Conservation (phyloP, 1,140 invertebrate genomes). For the Phymastichus coffea region DNA sequence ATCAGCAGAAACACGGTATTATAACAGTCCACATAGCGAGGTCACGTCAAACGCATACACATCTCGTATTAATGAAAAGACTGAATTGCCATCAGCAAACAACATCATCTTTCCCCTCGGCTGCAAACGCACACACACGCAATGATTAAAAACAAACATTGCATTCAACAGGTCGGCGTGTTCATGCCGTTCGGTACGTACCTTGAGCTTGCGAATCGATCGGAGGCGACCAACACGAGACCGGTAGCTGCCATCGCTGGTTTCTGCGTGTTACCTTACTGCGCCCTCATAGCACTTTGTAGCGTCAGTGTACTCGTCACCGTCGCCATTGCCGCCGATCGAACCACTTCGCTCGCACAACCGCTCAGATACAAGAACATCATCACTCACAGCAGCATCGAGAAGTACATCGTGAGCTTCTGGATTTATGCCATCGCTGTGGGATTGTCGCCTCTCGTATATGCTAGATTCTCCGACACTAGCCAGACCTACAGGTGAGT, state of each 20-base stretch:
- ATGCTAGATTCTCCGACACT: constrained; percentile 45
- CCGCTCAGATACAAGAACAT: constrained; percentile 65
- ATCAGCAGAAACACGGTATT: no score
- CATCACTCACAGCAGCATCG: constrained; percentile 64
- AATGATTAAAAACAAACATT: constrained; percentile 21
- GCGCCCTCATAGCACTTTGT: constrained; percentile 63
- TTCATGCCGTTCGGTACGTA: constrained; percentile 70
- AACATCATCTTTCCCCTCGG: no score
- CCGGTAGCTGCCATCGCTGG: constrained; percentile 48
- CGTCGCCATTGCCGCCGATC: constrained; percentile 67
- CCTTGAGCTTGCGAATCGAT: constrained; percentile 57
- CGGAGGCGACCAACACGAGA: no score
- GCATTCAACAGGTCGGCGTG: constrained; percentile 59
- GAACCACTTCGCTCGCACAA: constrained; percentile 65
- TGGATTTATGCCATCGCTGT: constrained; percentile 64
- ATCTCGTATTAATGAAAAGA: no score
- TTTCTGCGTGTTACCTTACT: constrained; percentile 63
- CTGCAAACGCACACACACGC: no score
- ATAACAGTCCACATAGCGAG: no score
- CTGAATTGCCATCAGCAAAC: no score
- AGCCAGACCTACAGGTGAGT: constrained; percentile 39
- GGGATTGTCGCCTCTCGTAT: constrained; percentile 60
- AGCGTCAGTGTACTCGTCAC: constrained; percentile 65
- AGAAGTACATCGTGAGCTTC: constrained; percentile 61
- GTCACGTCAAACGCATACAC: no score